A percentile compares a stretch with the other conserved stretches of the same genome.
Evolutionary conservation across 1,140 invertebrate species (phyloP).

Genomic region (Yoshiicerus persimilis): DNA sequence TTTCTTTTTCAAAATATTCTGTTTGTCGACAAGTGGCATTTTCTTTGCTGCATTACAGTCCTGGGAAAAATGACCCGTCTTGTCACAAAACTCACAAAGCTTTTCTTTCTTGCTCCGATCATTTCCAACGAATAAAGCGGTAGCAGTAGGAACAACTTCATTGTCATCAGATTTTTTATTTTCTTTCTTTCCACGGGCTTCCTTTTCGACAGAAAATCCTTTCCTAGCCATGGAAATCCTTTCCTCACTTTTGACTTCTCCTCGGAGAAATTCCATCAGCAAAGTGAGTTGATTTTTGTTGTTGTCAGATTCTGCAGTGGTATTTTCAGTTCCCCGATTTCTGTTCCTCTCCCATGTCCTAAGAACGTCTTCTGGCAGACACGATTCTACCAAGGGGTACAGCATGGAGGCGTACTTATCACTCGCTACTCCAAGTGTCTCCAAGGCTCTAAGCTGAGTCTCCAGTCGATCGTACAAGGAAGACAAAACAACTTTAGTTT

Average conservation of each 20-base stretch:
- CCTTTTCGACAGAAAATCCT: conserved; percentile 41
- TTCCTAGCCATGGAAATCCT: background rate
- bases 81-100: background rate
- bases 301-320: conserved; percentile 47
- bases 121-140: background rate
- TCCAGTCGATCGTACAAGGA: conserved; percentile 47
- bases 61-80: background rate
- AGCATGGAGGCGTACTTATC: conserved; percentile 53
- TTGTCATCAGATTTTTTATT: background rate
- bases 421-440: conserved; percentile 52
- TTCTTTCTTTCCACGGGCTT: conserved; percentile 42
- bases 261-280: conserved; percentile 48
- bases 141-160: background rate
- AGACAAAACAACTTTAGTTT: background rate
- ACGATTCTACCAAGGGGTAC: conserved; percentile 53
- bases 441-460: conserved; percentile 51
- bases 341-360: conserved; percentile 50
- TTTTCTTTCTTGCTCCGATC: background rate
- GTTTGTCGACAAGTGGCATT: background rate
- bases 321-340: background rate
- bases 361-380: conserved; percentile 50
- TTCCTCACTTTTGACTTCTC: conserved; percentile 22
- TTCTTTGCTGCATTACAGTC: background rate
- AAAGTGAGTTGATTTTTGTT: conserved; percentile 28
- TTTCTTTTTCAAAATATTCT: background rate